phyloP scores from a whole-genome alignment of 2,888 invertebrate genomes.

The Sinhomidia bicolor region DNA sequence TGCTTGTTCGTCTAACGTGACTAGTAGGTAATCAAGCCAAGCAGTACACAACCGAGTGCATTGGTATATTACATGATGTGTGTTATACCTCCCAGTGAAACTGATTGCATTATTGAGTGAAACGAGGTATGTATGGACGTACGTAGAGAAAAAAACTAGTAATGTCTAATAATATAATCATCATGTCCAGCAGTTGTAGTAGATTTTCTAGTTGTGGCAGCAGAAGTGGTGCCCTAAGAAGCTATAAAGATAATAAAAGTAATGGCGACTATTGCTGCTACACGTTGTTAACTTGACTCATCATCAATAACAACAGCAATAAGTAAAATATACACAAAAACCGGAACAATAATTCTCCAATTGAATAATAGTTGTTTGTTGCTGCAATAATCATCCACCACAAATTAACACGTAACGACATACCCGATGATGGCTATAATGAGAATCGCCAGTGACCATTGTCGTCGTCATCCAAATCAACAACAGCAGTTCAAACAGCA shows the following conservation, averaged over 20 bases:
- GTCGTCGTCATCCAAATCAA: not conserved
- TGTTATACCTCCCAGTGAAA: slow-evolving; percentile 10
- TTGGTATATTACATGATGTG: not conserved
- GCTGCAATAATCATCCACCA: slow-evolving; percentile 45
- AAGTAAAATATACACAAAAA: slow-evolving; percentile 25
- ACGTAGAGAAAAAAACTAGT: not conserved
- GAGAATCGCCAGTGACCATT: slow-evolving; percentile 23
- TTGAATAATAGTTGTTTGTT: slow-evolving; percentile 60
- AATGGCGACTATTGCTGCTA: slow-evolving; percentile 59
- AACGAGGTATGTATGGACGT: no score
- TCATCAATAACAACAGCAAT: slow-evolving; percentile 62
- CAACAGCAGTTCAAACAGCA: slow-evolving; percentile 31
- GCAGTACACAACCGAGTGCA: no score
- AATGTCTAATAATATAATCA: slow-evolving; percentile 66
- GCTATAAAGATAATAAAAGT: no score
- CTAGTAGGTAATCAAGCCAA: slow-evolving; percentile 3
- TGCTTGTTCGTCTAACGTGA: not conserved
- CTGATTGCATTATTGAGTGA: not conserved
- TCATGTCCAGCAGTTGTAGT: slow-evolving; percentile 50
- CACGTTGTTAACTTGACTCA: slow-evolving; percentile 61
- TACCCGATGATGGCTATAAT: slow-evolving; percentile 17
- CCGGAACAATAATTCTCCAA: slow-evolving; percentile 67
- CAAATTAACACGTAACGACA: slow-evolving; percentile 2
- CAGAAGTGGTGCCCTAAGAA: slow-evolving; percentile 46
- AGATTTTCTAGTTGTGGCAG: not conserved